phyloP scores from a whole-genome alignment of 2,113 vertebrate species.

The cattle (Bos taurus) region ARS-UCD2.0 NC_037346.1:18426501-18427000 shows the following conservation, averaged over 20 bases:
- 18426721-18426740: too few relatives aligned
- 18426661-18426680: neutral
- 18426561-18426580: neutral
- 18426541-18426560: rapidly evolving
- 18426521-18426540: neutral
- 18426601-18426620: neutral
- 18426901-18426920: neutral
- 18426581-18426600: neutral
- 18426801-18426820: neutral
- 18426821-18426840: neutral
- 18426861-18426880: neutral
- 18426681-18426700: neutral
- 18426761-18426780: neutral
- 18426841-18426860: neutral
- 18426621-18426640: neutral
- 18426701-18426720: neutral
- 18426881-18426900: neutral
- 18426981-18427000: neutral
- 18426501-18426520: too few relatives aligned
- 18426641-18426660: neutral
- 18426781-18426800: rapidly evolving
- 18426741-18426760: neutral
- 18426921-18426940: neutral
- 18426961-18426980: neutral
- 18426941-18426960: neutral